A percentile compares a stretch with the other conserved stretches of the same genome.
Conservation (phyloP, 2,113 vertebrate genomes). For the Turdus rufiventris region DNA sequence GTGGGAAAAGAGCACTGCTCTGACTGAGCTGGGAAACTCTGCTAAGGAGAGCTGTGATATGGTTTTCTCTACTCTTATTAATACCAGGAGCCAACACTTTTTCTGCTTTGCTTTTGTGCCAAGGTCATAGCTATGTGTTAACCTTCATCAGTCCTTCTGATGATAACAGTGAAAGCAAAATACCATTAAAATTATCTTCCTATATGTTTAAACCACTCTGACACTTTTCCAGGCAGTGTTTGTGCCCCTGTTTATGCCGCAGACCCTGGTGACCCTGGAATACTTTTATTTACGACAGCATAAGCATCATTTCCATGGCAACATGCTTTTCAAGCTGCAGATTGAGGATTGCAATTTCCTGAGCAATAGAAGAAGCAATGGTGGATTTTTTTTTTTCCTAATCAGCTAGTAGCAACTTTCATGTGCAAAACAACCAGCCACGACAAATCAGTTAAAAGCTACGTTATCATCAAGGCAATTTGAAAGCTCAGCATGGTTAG, state of each 20-base stretch:
- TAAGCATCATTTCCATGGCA: conserved; percentile 79
- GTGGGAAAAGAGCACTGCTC: background rate
- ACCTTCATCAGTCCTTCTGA: conserved; percentile 27
- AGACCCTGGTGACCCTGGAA: conserved; percentile 73
- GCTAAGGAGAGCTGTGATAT: background rate
- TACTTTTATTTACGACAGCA: conserved; percentile 80
- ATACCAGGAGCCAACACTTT: background rate
- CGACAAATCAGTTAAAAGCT: conserved; percentile 22
- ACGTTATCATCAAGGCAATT: conserved; percentile 25
- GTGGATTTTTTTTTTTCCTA: conserved; percentile 10
- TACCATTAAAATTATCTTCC: conserved; percentile 35
- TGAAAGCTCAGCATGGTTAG: conserved; percentile 31
- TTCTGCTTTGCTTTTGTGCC: background rate
- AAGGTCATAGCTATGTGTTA: background rate
- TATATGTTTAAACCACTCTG: conserved; percentile 35
- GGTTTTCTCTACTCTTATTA: background rate
- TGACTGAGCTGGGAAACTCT: background rate
- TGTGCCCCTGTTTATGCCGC: conserved; percentile 66
- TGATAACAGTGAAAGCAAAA: background rate
- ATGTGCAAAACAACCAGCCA: background rate
- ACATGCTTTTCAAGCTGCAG: conserved; percentile 71
- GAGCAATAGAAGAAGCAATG: conserved; percentile 59
- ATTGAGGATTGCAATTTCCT: conserved; percentile 68
- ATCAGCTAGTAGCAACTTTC: conserved; percentile 17
- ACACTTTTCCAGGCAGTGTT: conserved; percentile 66